Percentiles rank a stretch among this genome's conserved stretches.
These are phyloP conservation scores for Chelonus insularis DNA, from an alignment of 1,140 invertebrate genomes.

Conservation along the genomic window DNA sequence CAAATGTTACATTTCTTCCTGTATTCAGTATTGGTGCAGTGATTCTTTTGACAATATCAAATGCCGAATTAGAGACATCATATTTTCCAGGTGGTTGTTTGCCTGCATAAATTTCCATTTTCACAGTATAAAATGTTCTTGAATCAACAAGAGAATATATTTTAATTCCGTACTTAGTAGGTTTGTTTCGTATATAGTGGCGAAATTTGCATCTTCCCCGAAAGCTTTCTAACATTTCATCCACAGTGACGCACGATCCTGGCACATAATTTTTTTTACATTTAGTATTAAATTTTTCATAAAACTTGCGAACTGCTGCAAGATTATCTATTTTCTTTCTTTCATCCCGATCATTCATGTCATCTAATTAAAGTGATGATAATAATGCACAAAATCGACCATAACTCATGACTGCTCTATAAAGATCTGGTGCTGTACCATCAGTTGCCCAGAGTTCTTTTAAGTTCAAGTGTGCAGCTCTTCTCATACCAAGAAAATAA, in stretches of 20 bases:
- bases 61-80: not conserved
- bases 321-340: conserved; percentile 41
- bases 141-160: conserved; percentile 22
- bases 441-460: not conserved
- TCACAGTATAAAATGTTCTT: conserved; percentile 22
- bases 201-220: conserved; percentile 40
- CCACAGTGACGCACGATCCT: conserved; percentile 35
- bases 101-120: conserved; percentile 21
- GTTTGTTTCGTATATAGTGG: conserved; percentile 45
- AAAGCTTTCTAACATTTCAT: conserved; percentile 46
- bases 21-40: conserved; percentile 29
- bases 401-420: not conserved
- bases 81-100: not conserved
- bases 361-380: conserved; percentile 44
- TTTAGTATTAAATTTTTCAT: conserved; percentile 37
- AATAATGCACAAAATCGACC: conserved; percentile 23
- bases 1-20: conserved; percentile 41
- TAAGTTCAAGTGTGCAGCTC: too few relatives aligned
- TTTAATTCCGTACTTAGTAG: conserved; percentile 21
- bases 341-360: conserved; percentile 36
- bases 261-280: conserved; percentile 26
- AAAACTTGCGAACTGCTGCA: conserved; percentile 46
- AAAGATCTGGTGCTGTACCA: not conserved
- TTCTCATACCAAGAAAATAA: not conserved
- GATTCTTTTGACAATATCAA: conserved; percentile 18